phyloP scores from a whole-genome alignment of 2,888 invertebrate species.

The Aplocera efformata region DNA sequence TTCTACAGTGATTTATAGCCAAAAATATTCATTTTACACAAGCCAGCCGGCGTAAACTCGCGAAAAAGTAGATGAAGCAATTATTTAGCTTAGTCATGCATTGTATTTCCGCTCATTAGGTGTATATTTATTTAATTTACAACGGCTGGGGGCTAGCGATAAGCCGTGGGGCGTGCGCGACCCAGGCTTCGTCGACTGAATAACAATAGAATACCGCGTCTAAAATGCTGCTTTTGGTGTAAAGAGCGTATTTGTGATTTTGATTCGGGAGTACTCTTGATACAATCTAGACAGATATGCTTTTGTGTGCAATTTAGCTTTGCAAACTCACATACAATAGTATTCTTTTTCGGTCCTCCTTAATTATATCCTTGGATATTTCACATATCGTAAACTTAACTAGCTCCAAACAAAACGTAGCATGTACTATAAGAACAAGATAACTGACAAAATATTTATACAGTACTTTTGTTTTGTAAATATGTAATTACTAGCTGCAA shows the following conservation, averaged over 20 bases:
- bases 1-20: background rate
- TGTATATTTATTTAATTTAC: conserved; percentile 80
- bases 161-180: conserved; percentile 74
- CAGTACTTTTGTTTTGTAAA: too few relatives aligned
- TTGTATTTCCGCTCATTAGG: conserved; percentile 78
- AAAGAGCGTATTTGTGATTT: conserved; percentile 26
- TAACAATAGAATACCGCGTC: conserved; percentile 69
- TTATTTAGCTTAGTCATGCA: conserved; percentile 75
- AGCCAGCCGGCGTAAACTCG: conserved; percentile 32
- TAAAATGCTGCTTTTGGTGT: conserved; percentile 62
- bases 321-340: too few relatives aligned
- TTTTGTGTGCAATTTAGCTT: background rate
- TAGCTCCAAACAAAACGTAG: too few relatives aligned
- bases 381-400: too few relatives aligned
- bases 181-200: conserved; percentile 67
- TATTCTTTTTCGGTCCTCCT: too few relatives aligned
- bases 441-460: too few relatives aligned
- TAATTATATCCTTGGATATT: too few relatives aligned
- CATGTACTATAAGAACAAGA: too few relatives aligned
- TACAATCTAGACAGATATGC: background rate
- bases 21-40: conserved; percentile 15
- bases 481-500: too few relatives aligned
- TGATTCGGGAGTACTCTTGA: background rate
- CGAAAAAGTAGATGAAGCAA: conserved; percentile 64
- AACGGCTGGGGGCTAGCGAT: conserved; percentile 74